These are phyloP conservation scores for Iphiclides podalirius DNA, from an alignment of 2,888 invertebrate genomes.

Conservation along the genomic window DNA sequence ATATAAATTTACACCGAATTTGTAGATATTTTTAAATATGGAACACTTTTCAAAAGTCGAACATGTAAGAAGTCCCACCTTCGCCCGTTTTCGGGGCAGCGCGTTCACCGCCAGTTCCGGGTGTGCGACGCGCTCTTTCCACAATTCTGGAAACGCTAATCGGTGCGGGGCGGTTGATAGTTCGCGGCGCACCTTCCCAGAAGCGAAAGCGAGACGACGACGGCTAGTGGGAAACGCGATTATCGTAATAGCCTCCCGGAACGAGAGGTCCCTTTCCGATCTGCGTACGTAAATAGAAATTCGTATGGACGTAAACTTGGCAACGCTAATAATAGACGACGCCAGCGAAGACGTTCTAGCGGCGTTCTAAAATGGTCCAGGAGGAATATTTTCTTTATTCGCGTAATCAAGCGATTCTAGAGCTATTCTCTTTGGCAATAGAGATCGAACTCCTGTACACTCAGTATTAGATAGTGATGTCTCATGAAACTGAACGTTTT, in stretches of 20 bases:
- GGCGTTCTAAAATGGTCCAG: conserved; percentile 4
- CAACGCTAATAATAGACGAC: conserved; percentile 9
- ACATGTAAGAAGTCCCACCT: no score
- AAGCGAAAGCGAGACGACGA: conserved; percentile 72
- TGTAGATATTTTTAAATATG: background rate
- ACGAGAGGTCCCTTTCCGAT: conserved; percentile 61
- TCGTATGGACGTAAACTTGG: conserved; percentile 27
- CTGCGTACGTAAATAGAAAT: conserved; percentile 48
- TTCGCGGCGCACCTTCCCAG: conserved; percentile 69
- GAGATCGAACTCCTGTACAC: no score
- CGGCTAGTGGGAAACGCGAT: conserved; percentile 71
- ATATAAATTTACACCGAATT: no score
- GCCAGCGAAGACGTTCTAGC: background rate
- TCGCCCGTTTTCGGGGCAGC: no score
- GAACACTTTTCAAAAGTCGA: background rate
- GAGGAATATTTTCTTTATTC: background rate
- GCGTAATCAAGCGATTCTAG: conserved; percentile 10
- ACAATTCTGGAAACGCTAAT: conserved; percentile 72
- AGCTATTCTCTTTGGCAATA: no score
- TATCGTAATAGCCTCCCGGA: conserved; percentile 74
- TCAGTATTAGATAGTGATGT: no score
- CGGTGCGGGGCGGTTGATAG: conserved; percentile 64
- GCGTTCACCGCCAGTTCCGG: conserved; percentile 14
- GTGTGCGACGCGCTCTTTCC: conserved; percentile 39
- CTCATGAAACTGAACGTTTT: no score